Evolutionary conservation across 2,113 vertebrate species (phyloP).

Genomic region (Pseudorhombus dupliciocellatus): DNA sequence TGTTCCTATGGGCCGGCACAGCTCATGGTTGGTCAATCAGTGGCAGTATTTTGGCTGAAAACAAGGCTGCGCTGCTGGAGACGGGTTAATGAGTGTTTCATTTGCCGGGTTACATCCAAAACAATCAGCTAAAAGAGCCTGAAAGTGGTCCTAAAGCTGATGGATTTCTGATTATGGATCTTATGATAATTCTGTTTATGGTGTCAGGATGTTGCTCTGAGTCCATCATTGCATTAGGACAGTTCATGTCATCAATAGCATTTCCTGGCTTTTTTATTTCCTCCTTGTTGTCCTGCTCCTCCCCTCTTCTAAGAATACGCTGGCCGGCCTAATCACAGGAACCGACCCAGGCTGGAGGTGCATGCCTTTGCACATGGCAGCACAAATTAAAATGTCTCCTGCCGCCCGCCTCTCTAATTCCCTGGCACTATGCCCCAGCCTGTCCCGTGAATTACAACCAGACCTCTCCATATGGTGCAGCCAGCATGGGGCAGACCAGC

Average conservation of each 20-base stretch:
- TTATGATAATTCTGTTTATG: constrained; percentile 5
- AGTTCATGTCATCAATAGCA: constrained; percentile 33
- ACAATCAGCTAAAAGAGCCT: not conserved
- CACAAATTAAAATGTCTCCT: constrained; percentile 83
- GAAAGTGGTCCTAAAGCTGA: not conserved
- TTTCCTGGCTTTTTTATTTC: constrained; percentile 64
- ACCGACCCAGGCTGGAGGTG: constrained; percentile 69
- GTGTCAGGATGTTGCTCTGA: constrained; percentile 2
- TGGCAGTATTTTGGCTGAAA: not conserved
- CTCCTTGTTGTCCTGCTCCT: constrained; percentile 51
- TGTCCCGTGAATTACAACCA: constrained; percentile 76
- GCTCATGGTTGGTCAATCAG: not conserved
- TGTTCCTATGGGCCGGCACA: not conserved
- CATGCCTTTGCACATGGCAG: constrained; percentile 85
- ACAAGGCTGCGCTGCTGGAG: not conserved
- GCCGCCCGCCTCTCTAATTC: constrained; percentile 80
- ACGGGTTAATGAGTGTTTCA: not conserved
- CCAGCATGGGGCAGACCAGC: constrained; percentile 70
- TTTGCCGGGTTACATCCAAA: not conserved
- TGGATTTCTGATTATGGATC: not conserved
- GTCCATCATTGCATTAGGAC: constrained; percentile 26
- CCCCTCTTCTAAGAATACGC: constrained; percentile 72
- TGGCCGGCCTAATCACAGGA: constrained; percentile 73
- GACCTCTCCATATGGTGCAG: constrained; percentile 68
- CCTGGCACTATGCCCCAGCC: constrained; percentile 76